phyloP scores from a whole-genome alignment of 2,797 vertebrate species.

The Sarcoramphus papa region DNA sequence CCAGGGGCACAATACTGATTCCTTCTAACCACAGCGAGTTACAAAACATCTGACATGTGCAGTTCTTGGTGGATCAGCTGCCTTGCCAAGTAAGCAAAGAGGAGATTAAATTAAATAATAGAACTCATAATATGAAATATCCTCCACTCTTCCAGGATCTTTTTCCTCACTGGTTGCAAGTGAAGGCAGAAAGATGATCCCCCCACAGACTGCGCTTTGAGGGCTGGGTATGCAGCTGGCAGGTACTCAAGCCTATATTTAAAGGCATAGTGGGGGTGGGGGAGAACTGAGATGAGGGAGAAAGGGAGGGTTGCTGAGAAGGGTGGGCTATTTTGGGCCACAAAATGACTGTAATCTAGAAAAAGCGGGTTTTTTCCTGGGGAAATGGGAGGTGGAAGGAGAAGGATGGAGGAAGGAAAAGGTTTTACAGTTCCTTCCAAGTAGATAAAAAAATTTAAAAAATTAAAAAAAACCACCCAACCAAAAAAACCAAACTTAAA shows the following conservation, averaged over 20 bases:
- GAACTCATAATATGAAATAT: conserved; percentile 34
- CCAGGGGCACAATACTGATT: conserved; percentile 25
- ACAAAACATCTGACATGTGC: conserved; percentile 46
- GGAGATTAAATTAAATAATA: conserved; percentile 40
- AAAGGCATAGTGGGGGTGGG: neutral
- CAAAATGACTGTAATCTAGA: neutral
- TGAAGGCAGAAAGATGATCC: conserved; percentile 45
- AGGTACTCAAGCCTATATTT: neutral
- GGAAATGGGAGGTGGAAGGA: neutral
- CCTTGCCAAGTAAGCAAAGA: conserved; percentile 34
- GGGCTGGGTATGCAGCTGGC: conserved; percentile 20
- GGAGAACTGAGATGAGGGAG: neutral
- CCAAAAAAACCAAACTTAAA: neutral
- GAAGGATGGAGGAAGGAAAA: neutral
- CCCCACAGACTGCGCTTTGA: neutral
- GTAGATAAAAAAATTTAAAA: neutral
- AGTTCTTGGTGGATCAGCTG: conserved; percentile 4
- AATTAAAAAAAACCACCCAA: neutral
- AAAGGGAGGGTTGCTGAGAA: neutral
- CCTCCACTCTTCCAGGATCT: neutral
- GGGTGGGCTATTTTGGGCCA: neutral
- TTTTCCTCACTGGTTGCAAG: conserved; percentile 11
- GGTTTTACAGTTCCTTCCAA: neutral
- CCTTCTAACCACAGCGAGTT: neutral
- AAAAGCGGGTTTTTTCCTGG: rapidly evolving